Evolutionary conservation across 2,888 invertebrate species (phyloP), one percentile per base, ranked within the genome.

Genomic region (Chaitophorus viminalis): DNA sequence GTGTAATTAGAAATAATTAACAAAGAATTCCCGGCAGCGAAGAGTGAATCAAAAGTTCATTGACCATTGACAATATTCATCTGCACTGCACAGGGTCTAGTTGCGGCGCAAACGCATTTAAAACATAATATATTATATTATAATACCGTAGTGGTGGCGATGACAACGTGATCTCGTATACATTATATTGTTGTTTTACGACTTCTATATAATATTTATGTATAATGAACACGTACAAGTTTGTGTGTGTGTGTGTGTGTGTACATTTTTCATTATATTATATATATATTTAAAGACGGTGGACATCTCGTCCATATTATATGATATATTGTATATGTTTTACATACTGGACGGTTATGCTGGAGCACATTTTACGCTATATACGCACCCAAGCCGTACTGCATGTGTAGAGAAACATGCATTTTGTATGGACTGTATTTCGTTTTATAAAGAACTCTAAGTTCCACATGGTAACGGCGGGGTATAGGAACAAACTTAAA

Each of bases 1-100:
- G 31, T 60, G 39, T 79, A 87, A 87, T 87, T 87, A 74, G 46
- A 60, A 86, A 81, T 87, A 87, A 87, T 87, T 87, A 87, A 87
- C 39, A 54, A 60, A 87, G 87, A 87, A 87, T 39, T 74, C 76
- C 65, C 31, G 46, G 39, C 36, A 39, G 83, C 72, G 11, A 78
- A 6, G n/a, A 39, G 39, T 36, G 87, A 72, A 79, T 79, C 78
- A 74, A 81, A 87, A 81, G 87, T 87, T 87, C 87, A 87, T 72
- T 87, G 86, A 86, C 86, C 86, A 86, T 70, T 36, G 74, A 74
- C 79, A 78, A 79, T 81, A 79, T 72, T 79, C 78, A 46, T 77
- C 39, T 8, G 70, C 11, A 46, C 11, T 9, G 11, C 31, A 70
- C 29, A 82, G 52, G 72, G 46, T 14, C 46, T 60, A 3, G 60